Percentiles rank a stretch among this genome's conserved stretches.
Evolutionary conservation across 2,888 invertebrate genomes (phyloP).

Genomic region (Callyntrura sp.): DNA sequence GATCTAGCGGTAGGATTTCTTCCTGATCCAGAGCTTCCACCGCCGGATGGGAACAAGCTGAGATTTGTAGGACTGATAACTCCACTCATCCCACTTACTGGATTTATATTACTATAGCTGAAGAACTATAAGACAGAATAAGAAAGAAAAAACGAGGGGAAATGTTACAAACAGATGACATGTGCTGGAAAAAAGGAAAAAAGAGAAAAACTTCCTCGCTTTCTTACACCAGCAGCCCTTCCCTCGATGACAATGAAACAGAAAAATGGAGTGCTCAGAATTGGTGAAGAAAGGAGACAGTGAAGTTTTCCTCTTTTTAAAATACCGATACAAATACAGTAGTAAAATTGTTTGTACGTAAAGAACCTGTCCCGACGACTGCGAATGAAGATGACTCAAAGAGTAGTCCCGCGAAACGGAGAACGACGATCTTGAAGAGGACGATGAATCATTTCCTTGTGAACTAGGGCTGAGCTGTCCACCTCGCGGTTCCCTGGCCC

Average conservation of each 20-base stretch:
- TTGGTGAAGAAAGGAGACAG: conserved; percentile 8
- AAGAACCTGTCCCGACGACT: conserved; percentile 90
- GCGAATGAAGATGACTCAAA: conserved; percentile 97
- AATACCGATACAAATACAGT: conserved; percentile 1
- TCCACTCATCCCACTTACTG: conserved; percentile 91
- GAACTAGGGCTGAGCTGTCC: conserved; percentile 83
- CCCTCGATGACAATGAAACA: conserved; percentile 28
- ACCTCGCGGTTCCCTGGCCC: conserved; percentile 84
- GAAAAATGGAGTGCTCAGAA: conserved; percentile 40
- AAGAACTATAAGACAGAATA: conserved; percentile 91
- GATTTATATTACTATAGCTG: conserved; percentile 95
- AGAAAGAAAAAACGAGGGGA: conserved; percentile 56
- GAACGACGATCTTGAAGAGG: conserved; percentile 84
- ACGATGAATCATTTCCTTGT: conserved; percentile 83
- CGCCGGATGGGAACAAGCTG: conserved; percentile 91
- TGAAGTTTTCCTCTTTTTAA: conserved; percentile 31
- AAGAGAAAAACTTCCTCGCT: conserved; percentile 51
- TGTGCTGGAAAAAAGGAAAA: not conserved
- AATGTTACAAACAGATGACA: conserved; percentile 64
- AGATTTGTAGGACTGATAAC: conserved; percentile 95
- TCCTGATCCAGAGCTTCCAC: conserved; percentile 81
- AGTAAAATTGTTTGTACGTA: conserved; percentile 83
- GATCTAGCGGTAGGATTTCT: conserved; percentile 87
- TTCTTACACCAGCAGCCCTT: not conserved
- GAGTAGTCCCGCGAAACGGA: conserved; percentile 90